Evolutionary conservation across 2,797 vertebrate species (phyloP).

Genomic region (Manis pentadactyla): DNA sequence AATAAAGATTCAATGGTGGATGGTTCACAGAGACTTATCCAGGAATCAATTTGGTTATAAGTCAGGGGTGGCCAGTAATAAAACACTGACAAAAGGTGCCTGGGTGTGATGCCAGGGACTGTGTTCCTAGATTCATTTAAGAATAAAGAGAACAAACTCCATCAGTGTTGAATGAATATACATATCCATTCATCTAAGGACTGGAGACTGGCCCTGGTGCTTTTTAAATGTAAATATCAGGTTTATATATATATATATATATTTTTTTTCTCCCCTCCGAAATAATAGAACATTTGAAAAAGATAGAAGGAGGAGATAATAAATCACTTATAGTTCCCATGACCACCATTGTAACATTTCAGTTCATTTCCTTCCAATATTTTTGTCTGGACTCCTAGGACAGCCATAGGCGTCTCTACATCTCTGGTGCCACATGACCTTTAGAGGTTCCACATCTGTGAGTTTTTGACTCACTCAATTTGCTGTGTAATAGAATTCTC

Average conservation of each 20-base stretch:
- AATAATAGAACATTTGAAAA: neutral
- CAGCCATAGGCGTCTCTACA: neutral
- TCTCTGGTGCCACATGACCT: conserved; percentile 32
- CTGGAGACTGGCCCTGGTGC: neutral
- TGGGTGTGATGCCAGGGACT: neutral
- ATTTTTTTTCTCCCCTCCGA: too few relatives aligned
- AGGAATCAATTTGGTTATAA: conserved; percentile 42
- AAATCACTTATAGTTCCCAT: neutral
- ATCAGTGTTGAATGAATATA: accelerated
- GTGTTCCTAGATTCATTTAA: neutral
- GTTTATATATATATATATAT: neutral
- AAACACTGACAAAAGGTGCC: neutral
- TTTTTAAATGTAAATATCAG: neutral
- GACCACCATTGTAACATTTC: neutral
- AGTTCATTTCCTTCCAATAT: conserved; percentile 12
- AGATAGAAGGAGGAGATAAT: neutral
- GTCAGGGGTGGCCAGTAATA: neutral
- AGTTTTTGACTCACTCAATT: conserved; percentile 58
- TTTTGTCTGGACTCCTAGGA: neutral
- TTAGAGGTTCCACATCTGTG: conserved; percentile 55
- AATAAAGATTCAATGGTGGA: neutral
- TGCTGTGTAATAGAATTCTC: conserved; percentile 69
- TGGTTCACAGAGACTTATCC: neutral
- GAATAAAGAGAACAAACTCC: neutral
- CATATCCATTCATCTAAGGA: neutral